These are phyloP conservation scores for Triops longicaudatus DNA, from an alignment of 1,140 invertebrate genomes.

Conservation along the genomic window DNA sequence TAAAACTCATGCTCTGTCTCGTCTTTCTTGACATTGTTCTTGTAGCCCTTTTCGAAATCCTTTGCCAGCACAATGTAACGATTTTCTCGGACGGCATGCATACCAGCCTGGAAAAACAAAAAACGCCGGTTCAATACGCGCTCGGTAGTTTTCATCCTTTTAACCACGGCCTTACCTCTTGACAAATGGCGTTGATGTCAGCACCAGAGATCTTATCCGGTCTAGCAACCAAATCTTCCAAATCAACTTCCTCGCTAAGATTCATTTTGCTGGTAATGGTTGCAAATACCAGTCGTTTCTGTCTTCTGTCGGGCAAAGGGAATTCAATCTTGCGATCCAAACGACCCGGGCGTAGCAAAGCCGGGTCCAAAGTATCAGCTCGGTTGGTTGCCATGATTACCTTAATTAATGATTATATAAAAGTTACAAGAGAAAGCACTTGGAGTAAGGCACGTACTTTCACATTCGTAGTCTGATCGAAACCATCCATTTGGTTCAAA, in stretches of 20 bases:
- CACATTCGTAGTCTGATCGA: slow-evolving; percentile 99
- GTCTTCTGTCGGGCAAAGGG: slow-evolving; percentile 90
- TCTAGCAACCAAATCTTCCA: slow-evolving; percentile 97
- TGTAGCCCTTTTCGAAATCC: slow-evolving; percentile 99
- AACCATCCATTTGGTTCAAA: slow-evolving; percentile 99
- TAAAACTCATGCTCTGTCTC: slow-evolving; percentile 99
- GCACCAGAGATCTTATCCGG: slow-evolving; percentile 98
- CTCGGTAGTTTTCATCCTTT: background rate
- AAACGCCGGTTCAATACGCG: too few relatives aligned
- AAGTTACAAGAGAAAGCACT: background rate
- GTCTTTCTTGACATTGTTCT: slow-evolving; percentile 99
- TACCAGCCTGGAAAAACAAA: slow-evolving; percentile 53
- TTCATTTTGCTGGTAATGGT: slow-evolving; percentile 99
- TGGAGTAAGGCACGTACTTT: slow-evolving; percentile 53
- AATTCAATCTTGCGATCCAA: slow-evolving; percentile 99
- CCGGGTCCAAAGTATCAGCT: slow-evolving; percentile 96
- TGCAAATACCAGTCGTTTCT: slow-evolving; percentile 95
- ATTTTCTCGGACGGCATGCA: slow-evolving; percentile 97
- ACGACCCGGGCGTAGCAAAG: slow-evolving; percentile 88
- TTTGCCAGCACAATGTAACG: slow-evolving; percentile 96
- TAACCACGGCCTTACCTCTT: slow-evolving; percentile 64
- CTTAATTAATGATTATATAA: slow-evolving; percentile 39
- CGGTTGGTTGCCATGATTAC: slow-evolving; percentile 99
- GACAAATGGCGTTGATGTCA: slow-evolving; percentile 99
- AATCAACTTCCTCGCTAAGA: slow-evolving; percentile 96